Conservation (phyloP, 2,113 vertebrate species). For the Meriones unguiculatus region DNA sequence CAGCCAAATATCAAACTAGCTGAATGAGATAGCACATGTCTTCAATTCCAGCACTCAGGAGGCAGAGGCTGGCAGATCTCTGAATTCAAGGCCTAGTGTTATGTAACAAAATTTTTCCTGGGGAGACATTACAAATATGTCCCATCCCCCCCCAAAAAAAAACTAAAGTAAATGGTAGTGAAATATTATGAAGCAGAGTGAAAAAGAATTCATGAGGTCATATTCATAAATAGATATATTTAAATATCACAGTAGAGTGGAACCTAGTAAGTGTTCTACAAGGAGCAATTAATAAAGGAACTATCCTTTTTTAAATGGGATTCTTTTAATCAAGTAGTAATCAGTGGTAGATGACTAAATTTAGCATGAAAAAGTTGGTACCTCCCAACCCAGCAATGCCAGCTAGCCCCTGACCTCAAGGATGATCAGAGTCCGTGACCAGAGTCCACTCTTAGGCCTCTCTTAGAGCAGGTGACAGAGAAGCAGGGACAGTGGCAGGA, state of each 20-base stretch:
- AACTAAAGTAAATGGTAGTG: background rate
- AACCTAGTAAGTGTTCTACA: background rate
- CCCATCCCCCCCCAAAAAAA: background rate
- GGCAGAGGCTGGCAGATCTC: background rate
- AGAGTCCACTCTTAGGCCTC: background rate
- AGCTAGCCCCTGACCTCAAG: background rate
- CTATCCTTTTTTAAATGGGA: background rate
- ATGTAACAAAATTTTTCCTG: background rate
- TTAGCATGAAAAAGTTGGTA: background rate
- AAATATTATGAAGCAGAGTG: background rate
- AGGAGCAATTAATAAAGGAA: background rate
- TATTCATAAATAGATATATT: background rate
- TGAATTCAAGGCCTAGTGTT: background rate
- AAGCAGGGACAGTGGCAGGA: background rate
- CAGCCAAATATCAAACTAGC: background rate
- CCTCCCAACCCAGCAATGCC: background rate
- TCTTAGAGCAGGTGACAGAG: background rate
- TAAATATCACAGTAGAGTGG: background rate
- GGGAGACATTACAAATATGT: background rate
- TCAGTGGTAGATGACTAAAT: background rate
- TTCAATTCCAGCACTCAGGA: background rate
- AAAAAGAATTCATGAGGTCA: background rate
- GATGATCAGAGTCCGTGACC: background rate
- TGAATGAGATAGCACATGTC: background rate
- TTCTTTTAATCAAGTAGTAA: background rate